These are phyloP conservation scores for Carassius carassius DNA, from an alignment of 2,113 vertebrate genomes.

Conservation along the genomic window DNA sequence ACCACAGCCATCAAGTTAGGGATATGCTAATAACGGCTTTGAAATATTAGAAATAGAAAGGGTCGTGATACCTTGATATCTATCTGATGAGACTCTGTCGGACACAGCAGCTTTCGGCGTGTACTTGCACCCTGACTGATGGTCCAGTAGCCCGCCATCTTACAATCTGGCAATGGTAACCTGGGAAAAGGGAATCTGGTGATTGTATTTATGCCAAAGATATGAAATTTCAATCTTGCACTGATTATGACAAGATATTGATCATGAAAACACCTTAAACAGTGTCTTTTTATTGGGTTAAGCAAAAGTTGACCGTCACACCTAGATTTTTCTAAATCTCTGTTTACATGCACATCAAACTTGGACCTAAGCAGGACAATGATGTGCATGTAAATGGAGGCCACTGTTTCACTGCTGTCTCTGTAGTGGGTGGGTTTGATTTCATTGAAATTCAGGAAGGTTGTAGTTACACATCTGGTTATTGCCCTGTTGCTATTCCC, in stretches of 20 bases:
- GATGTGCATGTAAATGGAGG: no score
- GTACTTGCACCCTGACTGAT: slow-evolving; percentile 72
- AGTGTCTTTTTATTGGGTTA: neutral
- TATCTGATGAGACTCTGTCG: slow-evolving; percentile 82
- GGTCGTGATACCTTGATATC: slow-evolving; percentile 82
- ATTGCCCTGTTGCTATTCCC: slow-evolving; percentile 35
- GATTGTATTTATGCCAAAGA: neutral
- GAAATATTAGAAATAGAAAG: neutral
- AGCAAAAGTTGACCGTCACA: neutral
- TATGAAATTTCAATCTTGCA: no score
- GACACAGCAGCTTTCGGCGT: slow-evolving; percentile 84
- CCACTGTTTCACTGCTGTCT: neutral
- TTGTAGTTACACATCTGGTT: slow-evolving; percentile 61
- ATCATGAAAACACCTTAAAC: no score
- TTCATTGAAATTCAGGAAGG: neutral
- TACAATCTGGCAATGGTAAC: slow-evolving; percentile 85
- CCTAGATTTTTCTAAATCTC: neutral
- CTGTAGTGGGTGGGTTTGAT: neutral
- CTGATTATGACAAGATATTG: no score
- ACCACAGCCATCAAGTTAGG: neutral
- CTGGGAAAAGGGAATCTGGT: slow-evolving; percentile 70
- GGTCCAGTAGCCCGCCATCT: slow-evolving; percentile 75
- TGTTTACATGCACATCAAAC: neutral
- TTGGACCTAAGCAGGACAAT: neutral
- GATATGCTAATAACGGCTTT: neutral